A percentile compares a stretch with the other conserved stretches of the same genome.
These are phyloP conservation scores for Perizoma affinitatum DNA, from an alignment of 2,888 invertebrate genomes.

Conservation along the genomic window DNA sequence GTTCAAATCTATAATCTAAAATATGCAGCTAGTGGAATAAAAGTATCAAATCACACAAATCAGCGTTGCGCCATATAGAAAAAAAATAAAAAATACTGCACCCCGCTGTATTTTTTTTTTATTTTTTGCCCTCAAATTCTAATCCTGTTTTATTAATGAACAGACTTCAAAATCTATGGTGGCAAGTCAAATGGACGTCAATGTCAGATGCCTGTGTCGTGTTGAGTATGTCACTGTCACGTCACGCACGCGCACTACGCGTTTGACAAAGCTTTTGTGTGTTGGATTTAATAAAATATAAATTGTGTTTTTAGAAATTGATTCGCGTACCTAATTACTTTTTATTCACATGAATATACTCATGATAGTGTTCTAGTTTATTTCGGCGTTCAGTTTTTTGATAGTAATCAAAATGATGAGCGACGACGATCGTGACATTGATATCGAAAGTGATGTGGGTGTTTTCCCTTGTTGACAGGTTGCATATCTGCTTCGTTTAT, in stretches of 20 bases:
- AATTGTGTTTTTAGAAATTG: background rate
- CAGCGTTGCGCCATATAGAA: too few relatives aligned
- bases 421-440: conserved; percentile 97
- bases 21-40: too few relatives aligned
- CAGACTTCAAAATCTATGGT: too few relatives aligned
- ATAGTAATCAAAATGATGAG: conserved; percentile 87
- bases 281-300: conserved; percentile 19
- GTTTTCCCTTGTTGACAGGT: conserved; percentile 53
- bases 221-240: background rate
- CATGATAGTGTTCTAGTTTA: conserved; percentile 55
- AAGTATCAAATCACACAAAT: too few relatives aligned
- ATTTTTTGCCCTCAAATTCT: too few relatives aligned
- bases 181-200: too few relatives aligned
- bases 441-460: conserved; percentile 97
- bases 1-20: too few relatives aligned
- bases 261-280: background rate
- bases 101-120: too few relatives aligned
- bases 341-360: conserved; percentile 37
- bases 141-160: too few relatives aligned
- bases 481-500: conserved; percentile 45
- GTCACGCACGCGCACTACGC: background rate
- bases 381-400: conserved; percentile 35
- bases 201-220: too few relatives aligned
- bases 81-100: too few relatives aligned
- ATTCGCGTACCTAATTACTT: background rate